Evolutionary conservation across 2,888 invertebrate genomes (phyloP), one percentile per base, ranked within the genome.

Genomic region (Lymantria dispar): DNA sequence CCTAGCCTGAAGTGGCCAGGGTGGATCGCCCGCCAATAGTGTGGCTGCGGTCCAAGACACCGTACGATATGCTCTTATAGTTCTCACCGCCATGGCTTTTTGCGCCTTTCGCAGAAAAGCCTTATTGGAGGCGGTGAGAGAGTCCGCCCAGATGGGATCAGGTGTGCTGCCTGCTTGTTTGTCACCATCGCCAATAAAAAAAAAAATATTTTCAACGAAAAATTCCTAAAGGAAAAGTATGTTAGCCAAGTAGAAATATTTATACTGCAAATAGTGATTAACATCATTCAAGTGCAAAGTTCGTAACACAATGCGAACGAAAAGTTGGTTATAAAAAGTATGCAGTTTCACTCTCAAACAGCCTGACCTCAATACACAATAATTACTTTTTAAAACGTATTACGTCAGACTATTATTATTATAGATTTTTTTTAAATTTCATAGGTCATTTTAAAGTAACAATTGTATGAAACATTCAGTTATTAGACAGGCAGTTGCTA

Each of bases 311-410:
- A 60, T 68, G 71, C 55, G 48, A 42, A 14, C 53, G 47, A n/a
- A 62, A 63, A 45, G 52, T 60, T 60, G 55, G 57, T 50, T 45
- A 48, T 53, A 70, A 68, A 76, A 77, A 79, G 76, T 33, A 79
- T 68, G 68, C 62, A 70, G 74, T 82, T 83, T 81, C 80, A 77
- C 83, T 83, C 74, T 81, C 76, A 55, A 60, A 47, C 48, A 54
- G 51, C 52, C 41, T 64, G 76, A 72, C 77, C 78, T 54, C 64
- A 69, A 68, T 77, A 58, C 49, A 47, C 52, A 60, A 58, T 49
- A 31, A 62, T 58, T 46, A 52, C 45, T 62, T 56, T 54, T 52
- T 41, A 54, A 55, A 50, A 56, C 5, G 33, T 52, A 53, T 67
- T 54, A 59, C 59, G 52, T 61, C 57, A 50, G 30, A 49, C 44